Percentiles rank a stretch among this genome's conserved stretches.
Evolutionary conservation across 2,888 invertebrate species (phyloP).

Genomic region (Amphiduros pacificus): DNA sequence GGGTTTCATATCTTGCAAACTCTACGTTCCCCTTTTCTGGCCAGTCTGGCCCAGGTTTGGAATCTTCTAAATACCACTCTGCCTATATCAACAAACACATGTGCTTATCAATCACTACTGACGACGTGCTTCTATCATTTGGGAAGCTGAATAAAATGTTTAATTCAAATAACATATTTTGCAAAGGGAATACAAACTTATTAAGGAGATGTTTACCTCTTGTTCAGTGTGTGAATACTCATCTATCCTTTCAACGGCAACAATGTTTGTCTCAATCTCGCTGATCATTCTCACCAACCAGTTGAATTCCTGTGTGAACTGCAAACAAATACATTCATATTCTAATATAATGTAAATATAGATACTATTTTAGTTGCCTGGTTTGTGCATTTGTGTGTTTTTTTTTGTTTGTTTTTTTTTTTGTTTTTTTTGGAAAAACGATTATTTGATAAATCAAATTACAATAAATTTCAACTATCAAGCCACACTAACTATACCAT

Average conservation of each 20-base stretch:
- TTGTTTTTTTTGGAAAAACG: not conserved
- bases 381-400: not conserved
- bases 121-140: too few relatives aligned
- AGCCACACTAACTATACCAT: not conserved
- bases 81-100: too few relatives aligned
- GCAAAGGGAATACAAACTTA: too few relatives aligned
- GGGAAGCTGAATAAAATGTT: too few relatives aligned
- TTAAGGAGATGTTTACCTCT: too few relatives aligned
- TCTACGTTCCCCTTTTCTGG: slow-evolving; percentile 78
- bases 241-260: slow-evolving; percentile 93
- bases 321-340: slow-evolving; percentile 22
- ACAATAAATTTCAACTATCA: not conserved
- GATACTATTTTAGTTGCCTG: too few relatives aligned
- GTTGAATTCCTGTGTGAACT: slow-evolving; percentile 87
- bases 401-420: not conserved
- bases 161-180: too few relatives aligned
- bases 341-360: not conserved
- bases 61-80: not conserved
- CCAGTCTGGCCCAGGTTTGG: slow-evolving; percentile 66
- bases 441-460: not conserved
- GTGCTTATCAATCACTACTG: too few relatives aligned
- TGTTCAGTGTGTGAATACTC: slow-evolving; percentile 75
- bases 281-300: slow-evolving; percentile 95
- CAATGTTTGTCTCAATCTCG: slow-evolving; percentile 95
- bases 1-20: slow-evolving; percentile 66